phyloP scores from a whole-genome alignment of 2,888 invertebrate species.

The Microctonus brassicae region DNA sequence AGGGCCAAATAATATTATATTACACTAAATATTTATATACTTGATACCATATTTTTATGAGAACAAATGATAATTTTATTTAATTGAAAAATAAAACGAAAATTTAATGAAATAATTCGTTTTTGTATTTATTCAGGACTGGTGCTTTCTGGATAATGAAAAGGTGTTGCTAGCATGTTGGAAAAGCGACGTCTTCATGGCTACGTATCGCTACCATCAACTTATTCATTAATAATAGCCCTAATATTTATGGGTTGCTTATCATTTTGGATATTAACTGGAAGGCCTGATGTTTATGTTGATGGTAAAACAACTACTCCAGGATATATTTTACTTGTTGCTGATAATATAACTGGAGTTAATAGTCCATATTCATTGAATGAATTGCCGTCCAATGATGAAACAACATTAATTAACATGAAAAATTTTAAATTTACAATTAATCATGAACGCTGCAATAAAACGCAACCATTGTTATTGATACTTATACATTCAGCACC shows the following conservation, averaged over 20 bases:
- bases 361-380: conserved; percentile 51
- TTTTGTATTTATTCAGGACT: too few relatives aligned
- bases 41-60: too few relatives aligned
- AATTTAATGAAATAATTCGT: too few relatives aligned
- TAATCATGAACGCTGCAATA: conserved; percentile 73
- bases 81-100: too few relatives aligned
- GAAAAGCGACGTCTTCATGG: conserved; percentile 62
- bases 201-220: conserved; percentile 60
- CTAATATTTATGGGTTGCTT: conserved; percentile 58
- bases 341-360: conserved; percentile 52
- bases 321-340: conserved; percentile 53
- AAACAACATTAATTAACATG: conserved; percentile 67
- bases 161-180: conserved; percentile 57
- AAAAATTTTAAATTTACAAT: conserved; percentile 76
- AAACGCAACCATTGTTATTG: conserved; percentile 67
- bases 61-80: too few relatives aligned
- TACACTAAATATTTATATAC: too few relatives aligned
- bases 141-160: too few relatives aligned
- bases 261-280: conserved; percentile 60
- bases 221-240: conserved; percentile 55
- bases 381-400: conserved; percentile 61
- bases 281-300: conserved; percentile 48
- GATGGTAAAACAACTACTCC: conserved; percentile 46
- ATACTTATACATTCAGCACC: conserved; percentile 72
- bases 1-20: too few relatives aligned